Conservation (phyloP, 1,140 invertebrate species). For the Drosophila bocki region DNA sequence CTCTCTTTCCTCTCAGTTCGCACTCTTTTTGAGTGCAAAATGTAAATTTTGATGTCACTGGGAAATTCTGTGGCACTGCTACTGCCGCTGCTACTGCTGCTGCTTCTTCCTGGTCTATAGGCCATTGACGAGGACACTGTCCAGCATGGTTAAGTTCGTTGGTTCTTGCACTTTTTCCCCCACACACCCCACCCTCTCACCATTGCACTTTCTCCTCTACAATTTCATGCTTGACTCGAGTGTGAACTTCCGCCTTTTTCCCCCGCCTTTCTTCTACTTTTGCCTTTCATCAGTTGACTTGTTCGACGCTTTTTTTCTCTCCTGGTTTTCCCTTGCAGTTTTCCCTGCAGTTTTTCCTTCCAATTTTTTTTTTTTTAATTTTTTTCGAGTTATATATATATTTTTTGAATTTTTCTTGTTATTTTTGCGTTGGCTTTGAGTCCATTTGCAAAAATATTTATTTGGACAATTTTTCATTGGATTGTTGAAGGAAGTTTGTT, state of each 20-base stretch:
- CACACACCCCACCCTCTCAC: not conserved
- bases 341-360: not conserved
- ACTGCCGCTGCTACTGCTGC: not conserved
- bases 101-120: conserved; percentile 21
- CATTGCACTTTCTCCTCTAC: conserved; percentile 55
- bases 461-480: conserved; percentile 53
- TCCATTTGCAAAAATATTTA: conserved; percentile 48
- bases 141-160: conserved; percentile 45
- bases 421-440: conserved; percentile 22
- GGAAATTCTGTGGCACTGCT: conserved; percentile 41
- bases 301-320: conserved; percentile 12
- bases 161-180: conserved; percentile 14
- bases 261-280: conserved; percentile 4
- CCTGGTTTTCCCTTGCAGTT: conserved; percentile 5
- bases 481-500: conserved; percentile 36
- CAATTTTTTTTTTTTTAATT: too few species aligned
- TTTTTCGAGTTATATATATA: conserved; percentile 6
- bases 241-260: conserved; percentile 21
- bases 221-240: conserved; percentile 55
- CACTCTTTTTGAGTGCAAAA: conserved; percentile 50
- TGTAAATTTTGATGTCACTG: conserved; percentile 69
- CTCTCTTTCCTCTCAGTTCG: conserved; percentile 15
- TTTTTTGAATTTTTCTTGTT: not conserved
- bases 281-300: conserved; percentile 42
- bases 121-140: conserved; percentile 52